Base-by-base conservation (phyloP, 2,888 invertebrate genomes). In the Cistogaster globosa region DNA sequence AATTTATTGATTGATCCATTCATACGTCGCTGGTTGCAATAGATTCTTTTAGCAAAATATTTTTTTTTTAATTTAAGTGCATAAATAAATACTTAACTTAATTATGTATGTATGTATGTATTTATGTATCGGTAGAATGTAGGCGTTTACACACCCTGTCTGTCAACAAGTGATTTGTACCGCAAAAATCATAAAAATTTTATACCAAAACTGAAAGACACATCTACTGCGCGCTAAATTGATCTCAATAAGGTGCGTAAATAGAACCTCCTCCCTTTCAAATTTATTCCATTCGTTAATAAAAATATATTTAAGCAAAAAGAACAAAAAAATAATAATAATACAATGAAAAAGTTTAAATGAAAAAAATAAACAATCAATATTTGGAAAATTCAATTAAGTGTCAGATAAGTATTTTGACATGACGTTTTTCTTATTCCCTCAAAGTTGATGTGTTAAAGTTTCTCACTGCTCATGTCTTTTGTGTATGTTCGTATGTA, bases 91-190 rank as follows among this genome's bases (percentile, higher is more conserved):
- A 78, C 20, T 62, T 45, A 60, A 68, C 14, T n/a, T n/a, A n/a
- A n/a, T n/a, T n/a, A n/a, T n/a, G 51, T 38, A 69, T 12, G 38
- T 42, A 78, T n/a, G 67, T 53, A 36, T 26, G 45, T 26, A 32
- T 32, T 5, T 32, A 32, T 16, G 7, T 32, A 45, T 68, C 32
- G 7, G 1, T 42, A 9, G 32, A 9, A 75, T 74, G 85, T 85
- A 71, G 85, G 85, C 78, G 82, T 71, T 60, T 38, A 71, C 85
- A 85, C 85, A 82, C 82, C 85, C 85, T 85, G 85, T 78, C 85
- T 85, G 82, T 82, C 78, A 82, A 55, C 82, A 85, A 85, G 85
- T 82, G 85, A 78, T 82, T 82, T 78, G 71, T 51, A 22, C 69
- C 51, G 69, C 26, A n/a, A 75, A 55, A 38, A 53, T 62, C 36